These are phyloP conservation scores for Syngnathus typhle DNA, from an alignment of 2,113 vertebrate genomes.

Conservation along the genomic window DNA sequence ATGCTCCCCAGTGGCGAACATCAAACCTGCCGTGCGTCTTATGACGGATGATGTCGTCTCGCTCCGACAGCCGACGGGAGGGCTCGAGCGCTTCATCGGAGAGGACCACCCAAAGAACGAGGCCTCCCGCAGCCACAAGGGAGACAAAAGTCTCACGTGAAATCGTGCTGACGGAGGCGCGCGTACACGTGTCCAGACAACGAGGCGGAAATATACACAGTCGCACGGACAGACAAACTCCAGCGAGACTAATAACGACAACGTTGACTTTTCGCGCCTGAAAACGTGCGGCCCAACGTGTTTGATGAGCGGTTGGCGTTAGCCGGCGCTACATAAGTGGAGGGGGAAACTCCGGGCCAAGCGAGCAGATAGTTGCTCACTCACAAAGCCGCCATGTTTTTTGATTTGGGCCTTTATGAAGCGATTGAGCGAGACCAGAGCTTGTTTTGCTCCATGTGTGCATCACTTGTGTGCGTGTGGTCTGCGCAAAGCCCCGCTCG, in stretches of 20 bases:
- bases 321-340: not conserved
- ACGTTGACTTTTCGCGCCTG: too few relatives aligned
- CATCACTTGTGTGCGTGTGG: slow-evolving; percentile 48
- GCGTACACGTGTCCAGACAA: slow-evolving; percentile 17
- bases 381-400: slow-evolving; percentile 16
- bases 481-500: slow-evolving; percentile 38
- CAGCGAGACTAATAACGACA: not conserved
- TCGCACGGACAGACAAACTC: not conserved
- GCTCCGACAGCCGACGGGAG: slow-evolving; percentile 37
- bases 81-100: slow-evolving; percentile 49
- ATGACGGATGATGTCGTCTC: slow-evolving; percentile 34
- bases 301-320: too few relatives aligned
- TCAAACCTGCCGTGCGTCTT: slow-evolving; percentile 23
- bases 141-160: slow-evolving; percentile 59
- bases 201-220: not conserved
- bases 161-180: slow-evolving; percentile 12
- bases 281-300: too few relatives aligned
- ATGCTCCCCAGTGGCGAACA: slow-evolving; percentile 6
- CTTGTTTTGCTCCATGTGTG: slow-evolving; percentile 47
- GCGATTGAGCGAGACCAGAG: slow-evolving; percentile 31
- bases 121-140: slow-evolving; percentile 24
- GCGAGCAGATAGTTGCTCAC: slow-evolving; percentile 18
- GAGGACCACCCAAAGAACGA: slow-evolving; percentile 69
- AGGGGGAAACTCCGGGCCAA: slow-evolving; percentile 1
- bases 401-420: slow-evolving; percentile 9